phyloP scores from a whole-genome alignment of 2,113 vertebrate species.

The Himantopus leucocephalus region DNA sequence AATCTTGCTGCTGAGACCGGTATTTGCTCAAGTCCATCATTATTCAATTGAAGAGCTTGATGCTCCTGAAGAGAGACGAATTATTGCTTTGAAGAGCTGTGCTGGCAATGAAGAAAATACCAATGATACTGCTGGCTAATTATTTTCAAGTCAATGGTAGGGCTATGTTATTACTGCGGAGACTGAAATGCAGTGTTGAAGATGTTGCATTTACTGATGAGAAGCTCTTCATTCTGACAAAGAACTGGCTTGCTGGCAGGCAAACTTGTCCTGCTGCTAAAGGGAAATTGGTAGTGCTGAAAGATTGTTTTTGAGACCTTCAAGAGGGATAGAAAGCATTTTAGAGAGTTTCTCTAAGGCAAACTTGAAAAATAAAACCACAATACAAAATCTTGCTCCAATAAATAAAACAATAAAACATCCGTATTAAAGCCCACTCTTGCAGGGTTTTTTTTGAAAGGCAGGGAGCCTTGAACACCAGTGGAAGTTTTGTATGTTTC shows the following conservation, averaged over 20 bases:
- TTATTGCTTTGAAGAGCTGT: slow-evolving; percentile 40
- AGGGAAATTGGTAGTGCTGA: slow-evolving; percentile 9
- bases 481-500: neutral
- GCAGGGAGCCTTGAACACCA: neutral
- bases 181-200: slow-evolving; percentile 15
- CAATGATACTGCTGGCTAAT: slow-evolving; percentile 33
- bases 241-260: slow-evolving; percentile 23
- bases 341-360: slow-evolving; percentile 8
- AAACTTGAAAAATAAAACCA: neutral
- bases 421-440: neutral
- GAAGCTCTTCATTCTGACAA: slow-evolving; percentile 33
- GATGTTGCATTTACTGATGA: slow-evolving; percentile 28
- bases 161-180: slow-evolving; percentile 1
- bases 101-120: slow-evolving; percentile 28
- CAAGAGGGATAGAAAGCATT: neutral
- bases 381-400: neutral
- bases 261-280: slow-evolving; percentile 49
- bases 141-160: slow-evolving; percentile 48
- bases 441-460: neutral
- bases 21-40: slow-evolving; percentile 57
- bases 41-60: slow-evolving; percentile 53
- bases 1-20: neutral
- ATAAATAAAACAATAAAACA: neutral
- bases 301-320: slow-evolving; percentile 30
- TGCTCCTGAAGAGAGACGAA: slow-evolving; percentile 35